Evolutionary conservation across 2,797 vertebrate genomes (phyloP).

Genomic region (Cynodonichthys magdalenae): DNA sequence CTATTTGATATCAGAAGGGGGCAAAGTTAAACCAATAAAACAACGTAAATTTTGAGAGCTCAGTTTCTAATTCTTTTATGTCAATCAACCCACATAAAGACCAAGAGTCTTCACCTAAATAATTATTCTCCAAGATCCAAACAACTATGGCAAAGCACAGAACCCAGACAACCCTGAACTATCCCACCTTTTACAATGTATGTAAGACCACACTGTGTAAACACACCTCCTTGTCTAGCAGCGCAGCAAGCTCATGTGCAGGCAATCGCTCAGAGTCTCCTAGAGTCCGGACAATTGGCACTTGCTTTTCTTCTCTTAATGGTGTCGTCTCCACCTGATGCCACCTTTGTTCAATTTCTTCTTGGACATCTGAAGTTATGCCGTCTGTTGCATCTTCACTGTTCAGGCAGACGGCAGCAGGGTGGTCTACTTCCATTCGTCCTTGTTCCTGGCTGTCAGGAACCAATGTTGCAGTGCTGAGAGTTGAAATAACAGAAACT

Average conservation of each 20-base stretch:
- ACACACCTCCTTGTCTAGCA: constrained; percentile 93
- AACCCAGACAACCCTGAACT: not conserved
- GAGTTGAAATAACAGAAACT: constrained; percentile 42
- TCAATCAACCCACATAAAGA: no score
- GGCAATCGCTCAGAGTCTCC: constrained; percentile 76
- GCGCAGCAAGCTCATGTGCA: constrained; percentile 85
- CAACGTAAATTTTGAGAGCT: no score
- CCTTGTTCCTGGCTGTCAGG: constrained; percentile 73
- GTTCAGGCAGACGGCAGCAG: constrained; percentile 38
- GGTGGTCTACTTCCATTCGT: constrained; percentile 89
- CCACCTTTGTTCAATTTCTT: constrained; percentile 96
- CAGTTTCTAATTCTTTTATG: no score
- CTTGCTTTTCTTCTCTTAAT: constrained; percentile 93
- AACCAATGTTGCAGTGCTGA: constrained; percentile 27
- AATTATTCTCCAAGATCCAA: no score
- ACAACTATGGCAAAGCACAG: no score
- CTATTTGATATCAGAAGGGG: no score
- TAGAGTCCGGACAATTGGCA: constrained; percentile 82
- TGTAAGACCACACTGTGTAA: not conserved
- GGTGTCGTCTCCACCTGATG: constrained; percentile 97
- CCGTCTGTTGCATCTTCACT: constrained; percentile 74
- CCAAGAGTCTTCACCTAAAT: no score
- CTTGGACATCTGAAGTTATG: constrained; percentile 83
- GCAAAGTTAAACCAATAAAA: no score
- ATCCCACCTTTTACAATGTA: not conserved